Base-by-base conservation (phyloP, 2,113 vertebrate species). In the Protobothrops flavoviridis region DNA sequence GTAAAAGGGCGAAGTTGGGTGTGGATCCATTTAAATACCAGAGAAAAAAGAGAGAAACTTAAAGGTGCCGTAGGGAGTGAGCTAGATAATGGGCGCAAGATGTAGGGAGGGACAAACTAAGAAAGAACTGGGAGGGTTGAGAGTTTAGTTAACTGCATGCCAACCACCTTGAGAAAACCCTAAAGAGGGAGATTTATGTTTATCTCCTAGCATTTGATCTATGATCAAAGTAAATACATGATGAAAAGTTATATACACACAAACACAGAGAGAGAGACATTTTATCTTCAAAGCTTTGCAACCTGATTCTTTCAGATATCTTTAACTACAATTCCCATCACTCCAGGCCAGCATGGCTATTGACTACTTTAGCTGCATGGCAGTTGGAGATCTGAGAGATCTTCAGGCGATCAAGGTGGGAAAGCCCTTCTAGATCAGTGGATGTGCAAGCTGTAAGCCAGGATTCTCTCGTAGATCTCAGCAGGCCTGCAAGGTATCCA, bases 21-120 rank as follows among this genome's bases (percentile, higher is more conserved):
- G 69, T 85, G 91, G 48, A 33, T 61, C 55, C 24, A 48, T 61
- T 85, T 90, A 89, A 92, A 90, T 90, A 92, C 48, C 56, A 59
- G 64, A 85, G 90, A 93, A 87, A 93, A 90, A 87, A 64, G n/a
- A 12, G 33, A 90, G 64, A 33, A 85, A 33, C 13, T 61, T 48
- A 87, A 93, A 94, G 86, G 88, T 93, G 96, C 91, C 56, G 15
- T 85, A 52, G 64, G 74, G 90, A 61, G 69, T 29, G 45, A 48
- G 53, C 64, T 13, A 48, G 86, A 45, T 81, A 85, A 91, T 89
- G 64, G 93, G 52, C 1, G 0, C 87, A 50, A 26, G 45, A 29
- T 48, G 24, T 48, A 52, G 87, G 92, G 53, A 92, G 87, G 91
- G 87, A 74, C 24, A 33, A 55, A 55, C 64, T 39, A 45, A 48